Conservation (phyloP, 2,888 invertebrate genomes). For the Yponomeuta plumbellus region DNA sequence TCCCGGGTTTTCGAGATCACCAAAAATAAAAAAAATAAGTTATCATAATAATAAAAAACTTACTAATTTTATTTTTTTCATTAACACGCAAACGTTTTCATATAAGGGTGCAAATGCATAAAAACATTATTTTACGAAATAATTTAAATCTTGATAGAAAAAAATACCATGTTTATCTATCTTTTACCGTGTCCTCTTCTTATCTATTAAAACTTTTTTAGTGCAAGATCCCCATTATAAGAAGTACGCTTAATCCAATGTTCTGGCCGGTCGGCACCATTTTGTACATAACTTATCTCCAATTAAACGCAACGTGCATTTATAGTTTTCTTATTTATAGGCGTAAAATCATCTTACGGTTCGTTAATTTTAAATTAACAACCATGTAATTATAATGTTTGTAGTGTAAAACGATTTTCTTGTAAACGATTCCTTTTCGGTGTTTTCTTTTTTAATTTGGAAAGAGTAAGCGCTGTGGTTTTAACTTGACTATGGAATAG, state of each 20-base stretch:
- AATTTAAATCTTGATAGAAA: too few relatives aligned
- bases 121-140: too few relatives aligned
- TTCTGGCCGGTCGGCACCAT: not conserved
- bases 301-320: constrained; percentile 19
- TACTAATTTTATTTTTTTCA: too few relatives aligned
- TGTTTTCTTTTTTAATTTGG: constrained; percentile 8
- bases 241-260: not conserved
- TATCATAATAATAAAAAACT: too few relatives aligned
- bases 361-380: constrained; percentile 59
- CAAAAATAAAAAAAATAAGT: too few relatives aligned
- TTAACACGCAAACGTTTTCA: too few relatives aligned
- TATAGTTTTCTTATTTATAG: constrained; percentile 44
- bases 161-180: too few relatives aligned
- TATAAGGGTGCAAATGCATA: too few relatives aligned
- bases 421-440: constrained; percentile 25
- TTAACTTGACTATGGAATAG: not conserved
- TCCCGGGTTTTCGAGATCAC: too few relatives aligned
- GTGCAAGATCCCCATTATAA: too few relatives aligned
- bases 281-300: constrained; percentile 14
- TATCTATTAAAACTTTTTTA: too few relatives aligned
- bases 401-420: constrained; percentile 47
- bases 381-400: constrained; percentile 56
- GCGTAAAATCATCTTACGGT: constrained; percentile 54
- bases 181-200: too few relatives aligned
- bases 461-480: not conserved